phyloP scores from a whole-genome alignment of 2,797 vertebrate species.

The Falco naumanni region DNA sequence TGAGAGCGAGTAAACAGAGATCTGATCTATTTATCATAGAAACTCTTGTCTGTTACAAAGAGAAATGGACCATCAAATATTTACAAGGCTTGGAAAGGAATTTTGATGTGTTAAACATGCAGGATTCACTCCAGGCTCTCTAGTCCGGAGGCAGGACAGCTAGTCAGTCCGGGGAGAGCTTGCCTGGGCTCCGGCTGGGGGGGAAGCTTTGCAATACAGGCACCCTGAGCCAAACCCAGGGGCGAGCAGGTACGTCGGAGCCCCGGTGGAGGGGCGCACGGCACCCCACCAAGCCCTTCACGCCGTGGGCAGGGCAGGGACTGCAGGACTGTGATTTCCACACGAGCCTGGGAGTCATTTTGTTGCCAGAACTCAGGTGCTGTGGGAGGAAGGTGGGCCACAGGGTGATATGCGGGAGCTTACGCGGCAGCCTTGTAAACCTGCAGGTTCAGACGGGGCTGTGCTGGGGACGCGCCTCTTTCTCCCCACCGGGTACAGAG shows the following conservation, averaged over 20 bases:
- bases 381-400: background rate
- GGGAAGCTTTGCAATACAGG: background rate
- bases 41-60: background rate
- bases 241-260: background rate
- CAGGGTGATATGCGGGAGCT: background rate
- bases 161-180: background rate
- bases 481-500: background rate
- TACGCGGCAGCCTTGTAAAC: background rate
- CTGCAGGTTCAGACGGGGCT: fast-evolving
- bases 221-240: background rate
- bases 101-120: background rate
- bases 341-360: fast-evolving
- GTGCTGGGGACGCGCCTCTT: background rate
- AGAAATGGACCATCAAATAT: constrained; percentile 8
- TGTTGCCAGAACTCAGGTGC: background rate
- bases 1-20: background rate
- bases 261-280: background rate
- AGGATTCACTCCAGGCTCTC: background rate
- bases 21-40: background rate
- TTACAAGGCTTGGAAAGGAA: background rate
- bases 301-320: background rate
- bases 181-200: background rate
- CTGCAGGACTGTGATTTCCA: background rate
- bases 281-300: background rate
- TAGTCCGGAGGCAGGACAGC: background rate